phyloP scores from a whole-genome alignment of 2,888 invertebrate genomes.

The Alsophila aescularia region DNA sequence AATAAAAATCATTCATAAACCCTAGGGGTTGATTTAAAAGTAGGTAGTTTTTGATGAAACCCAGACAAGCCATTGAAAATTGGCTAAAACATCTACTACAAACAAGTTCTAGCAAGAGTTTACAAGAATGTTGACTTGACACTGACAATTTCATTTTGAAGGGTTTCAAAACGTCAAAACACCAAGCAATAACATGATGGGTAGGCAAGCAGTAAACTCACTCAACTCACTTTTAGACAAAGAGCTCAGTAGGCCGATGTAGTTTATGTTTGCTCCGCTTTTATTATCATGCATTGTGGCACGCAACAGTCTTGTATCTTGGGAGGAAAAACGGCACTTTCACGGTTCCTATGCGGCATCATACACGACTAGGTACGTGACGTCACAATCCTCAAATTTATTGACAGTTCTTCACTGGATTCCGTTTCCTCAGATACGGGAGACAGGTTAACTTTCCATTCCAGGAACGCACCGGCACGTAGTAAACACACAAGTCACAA shows the following conservation, averaged over 20 bases:
- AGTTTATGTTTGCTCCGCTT: constrained; percentile 77
- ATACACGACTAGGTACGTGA: constrained; percentile 72
- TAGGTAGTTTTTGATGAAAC: not conserved
- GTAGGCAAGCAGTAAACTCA: constrained; percentile 43
- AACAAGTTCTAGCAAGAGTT: constrained; percentile 1
- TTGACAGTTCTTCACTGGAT: constrained; percentile 67
- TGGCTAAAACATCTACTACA: not conserved
- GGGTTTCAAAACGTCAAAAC: constrained; percentile 1
- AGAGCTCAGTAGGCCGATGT: constrained; percentile 76
- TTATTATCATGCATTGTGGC: constrained; percentile 80
- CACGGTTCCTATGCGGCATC: constrained; percentile 80
- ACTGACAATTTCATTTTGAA: constrained; percentile 10
- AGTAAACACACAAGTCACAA: constrained; percentile 74
- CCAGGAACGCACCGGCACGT: constrained; percentile 57
- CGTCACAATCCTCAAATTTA: constrained; percentile 76
- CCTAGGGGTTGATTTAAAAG: not conserved
- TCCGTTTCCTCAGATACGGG: constrained; percentile 57
- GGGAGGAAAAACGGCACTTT: constrained; percentile 75
- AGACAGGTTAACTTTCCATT: constrained; percentile 62
- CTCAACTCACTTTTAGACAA: constrained; percentile 78
- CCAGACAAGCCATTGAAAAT: not conserved
- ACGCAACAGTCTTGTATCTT: constrained; percentile 69
- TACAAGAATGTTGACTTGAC: constrained; percentile 10
- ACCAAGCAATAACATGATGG: constrained; percentile 5
- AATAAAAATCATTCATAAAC: not conserved